Conservation (phyloP, 1,140 invertebrate species). For the Chironomus striatipennis region DNA sequence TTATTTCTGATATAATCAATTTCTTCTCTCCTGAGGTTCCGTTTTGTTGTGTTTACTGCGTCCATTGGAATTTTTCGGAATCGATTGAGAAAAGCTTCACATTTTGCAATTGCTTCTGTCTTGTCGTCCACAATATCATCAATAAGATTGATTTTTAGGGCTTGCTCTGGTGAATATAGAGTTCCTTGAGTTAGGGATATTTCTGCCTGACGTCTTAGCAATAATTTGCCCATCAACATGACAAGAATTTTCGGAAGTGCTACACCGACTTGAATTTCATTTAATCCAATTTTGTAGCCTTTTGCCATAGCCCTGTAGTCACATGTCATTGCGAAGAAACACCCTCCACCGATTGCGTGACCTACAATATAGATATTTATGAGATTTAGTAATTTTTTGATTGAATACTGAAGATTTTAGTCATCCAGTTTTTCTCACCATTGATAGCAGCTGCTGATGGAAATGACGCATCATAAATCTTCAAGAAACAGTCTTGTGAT, state of each 20-base stretch:
- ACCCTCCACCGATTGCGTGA: conserved; percentile 76
- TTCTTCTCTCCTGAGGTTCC: conserved; percentile 45
- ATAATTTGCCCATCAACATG: conserved; percentile 41
- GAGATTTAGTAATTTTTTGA: too few species aligned
- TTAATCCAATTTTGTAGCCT: conserved; percentile 71
- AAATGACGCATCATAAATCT: conserved; percentile 59
- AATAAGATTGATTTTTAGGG: conserved; percentile 58
- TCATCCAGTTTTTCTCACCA: too few species aligned
- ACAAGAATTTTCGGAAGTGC: conserved; percentile 68
- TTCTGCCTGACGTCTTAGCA: conserved; percentile 54
- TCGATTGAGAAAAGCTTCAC: conserved; percentile 52
- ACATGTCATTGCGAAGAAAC: conserved; percentile 65
- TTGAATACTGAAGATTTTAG: too few species aligned
- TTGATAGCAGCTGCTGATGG: conserved; percentile 75
- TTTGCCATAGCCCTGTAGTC: conserved; percentile 76
- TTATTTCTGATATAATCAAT: conserved; percentile 49
- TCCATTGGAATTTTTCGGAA: conserved; percentile 53
- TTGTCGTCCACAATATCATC: conserved; percentile 65
- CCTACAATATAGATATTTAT: too few species aligned
- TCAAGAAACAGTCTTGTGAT: conserved; percentile 71
- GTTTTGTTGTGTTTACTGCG: conserved; percentile 55
- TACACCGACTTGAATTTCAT: conserved; percentile 65
- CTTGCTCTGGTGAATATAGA: conserved; percentile 65
- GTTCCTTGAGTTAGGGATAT: conserved; percentile 60
- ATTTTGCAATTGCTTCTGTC: conserved; percentile 54